A percentile compares a stretch with the other conserved stretches of the same genome.
Evolutionary conservation across 2,113 vertebrate genomes (phyloP).

Genomic region (Urocitellus parryii): DNA sequence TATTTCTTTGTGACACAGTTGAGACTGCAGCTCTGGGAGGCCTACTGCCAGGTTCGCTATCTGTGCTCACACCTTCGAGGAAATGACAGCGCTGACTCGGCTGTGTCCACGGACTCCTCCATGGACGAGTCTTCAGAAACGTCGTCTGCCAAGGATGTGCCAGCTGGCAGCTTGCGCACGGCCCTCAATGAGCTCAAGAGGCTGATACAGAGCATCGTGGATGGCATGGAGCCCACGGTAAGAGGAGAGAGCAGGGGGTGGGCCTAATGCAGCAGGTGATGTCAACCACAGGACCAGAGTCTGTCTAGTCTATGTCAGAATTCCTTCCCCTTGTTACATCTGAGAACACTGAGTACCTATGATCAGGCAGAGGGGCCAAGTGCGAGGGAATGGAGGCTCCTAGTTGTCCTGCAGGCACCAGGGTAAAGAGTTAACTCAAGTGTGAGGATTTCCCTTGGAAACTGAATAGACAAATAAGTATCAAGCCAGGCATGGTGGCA

Average conservation of each 20-base stretch:
- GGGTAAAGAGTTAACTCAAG: not conserved
- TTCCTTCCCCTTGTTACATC: not conserved
- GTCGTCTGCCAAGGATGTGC: constrained; percentile 96
- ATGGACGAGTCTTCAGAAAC: constrained; percentile 99
- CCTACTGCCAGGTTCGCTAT: constrained; percentile 96
- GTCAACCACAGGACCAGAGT: not conserved
- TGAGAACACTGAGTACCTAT: not conserved
- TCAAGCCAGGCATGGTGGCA: not conserved
- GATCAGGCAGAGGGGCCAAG: not conserved
- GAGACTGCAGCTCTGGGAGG: constrained; percentile 98
- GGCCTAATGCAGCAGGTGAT: not conserved
- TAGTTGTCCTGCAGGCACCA: not conserved
- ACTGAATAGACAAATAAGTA: not conserved
- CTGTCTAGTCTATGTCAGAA: not conserved
- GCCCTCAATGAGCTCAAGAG: constrained; percentile 95
- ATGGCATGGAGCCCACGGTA: constrained; percentile 96
- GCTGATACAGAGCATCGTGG: constrained; percentile 96
- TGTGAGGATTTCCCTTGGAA: not conserved
- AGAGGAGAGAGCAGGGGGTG: constrained; percentile 16
- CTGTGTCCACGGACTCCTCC: constrained; percentile 97
- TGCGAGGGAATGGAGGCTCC: not conserved
- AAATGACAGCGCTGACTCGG: constrained; percentile 96
- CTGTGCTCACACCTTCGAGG: constrained; percentile 98
- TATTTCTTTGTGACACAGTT: constrained; percentile 87
- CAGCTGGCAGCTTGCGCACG: constrained; percentile 94